Percentiles rank a stretch among this genome's conserved stretches.
phyloP scores from a whole-genome alignment of 2,797 vertebrate species.

The Darevskia mixta region DNA sequence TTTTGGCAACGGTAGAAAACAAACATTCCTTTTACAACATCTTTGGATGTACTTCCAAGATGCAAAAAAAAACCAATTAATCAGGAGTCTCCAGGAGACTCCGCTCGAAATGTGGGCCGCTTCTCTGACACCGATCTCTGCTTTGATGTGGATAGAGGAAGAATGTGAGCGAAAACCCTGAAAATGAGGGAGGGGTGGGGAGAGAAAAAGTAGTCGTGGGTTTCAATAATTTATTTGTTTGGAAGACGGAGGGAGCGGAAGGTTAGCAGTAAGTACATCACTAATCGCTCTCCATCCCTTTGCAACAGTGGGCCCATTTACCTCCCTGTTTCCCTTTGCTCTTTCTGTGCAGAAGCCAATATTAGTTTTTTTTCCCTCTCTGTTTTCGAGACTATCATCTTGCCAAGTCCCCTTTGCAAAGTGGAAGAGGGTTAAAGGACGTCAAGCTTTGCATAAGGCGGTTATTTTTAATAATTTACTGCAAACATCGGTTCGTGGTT shows the following conservation, averaged over 20 bases:
- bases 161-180: slow-evolving; percentile 59
- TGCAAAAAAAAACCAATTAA: slow-evolving; percentile 75
- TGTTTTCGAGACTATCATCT: slow-evolving; percentile 55
- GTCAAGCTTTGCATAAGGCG: slow-evolving; percentile 58
- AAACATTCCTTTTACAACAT: slow-evolving; percentile 65
- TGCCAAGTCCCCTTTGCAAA: slow-evolving; percentile 58
- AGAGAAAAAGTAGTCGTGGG: background rate
- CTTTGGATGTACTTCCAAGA: slow-evolving; percentile 79
- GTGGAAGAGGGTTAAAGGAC: slow-evolving; percentile 58
- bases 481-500: slow-evolving; percentile 55
- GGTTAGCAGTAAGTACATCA: slow-evolving; percentile 65
- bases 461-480: slow-evolving; percentile 76
- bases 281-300: slow-evolving; percentile 72
- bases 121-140: slow-evolving; percentile 71
- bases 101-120: slow-evolving; percentile 64
- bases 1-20: slow-evolving; percentile 75
- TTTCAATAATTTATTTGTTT: slow-evolving; percentile 80
- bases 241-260: slow-evolving; percentile 68
- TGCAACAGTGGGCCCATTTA: slow-evolving; percentile 68
- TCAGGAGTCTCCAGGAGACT: slow-evolving; percentile 72
- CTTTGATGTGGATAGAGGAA: slow-evolving; percentile 78
- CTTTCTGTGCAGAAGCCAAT: slow-evolving; percentile 46
- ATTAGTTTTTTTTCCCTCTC: slow-evolving; percentile 23
- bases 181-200: slow-evolving; percentile 24
- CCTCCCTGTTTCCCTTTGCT: slow-evolving; percentile 65